Evolutionary conservation across 2,888 invertebrate species (phyloP), one percentile per base, ranked within the genome.

Genomic region (Thumatha senex): DNA sequence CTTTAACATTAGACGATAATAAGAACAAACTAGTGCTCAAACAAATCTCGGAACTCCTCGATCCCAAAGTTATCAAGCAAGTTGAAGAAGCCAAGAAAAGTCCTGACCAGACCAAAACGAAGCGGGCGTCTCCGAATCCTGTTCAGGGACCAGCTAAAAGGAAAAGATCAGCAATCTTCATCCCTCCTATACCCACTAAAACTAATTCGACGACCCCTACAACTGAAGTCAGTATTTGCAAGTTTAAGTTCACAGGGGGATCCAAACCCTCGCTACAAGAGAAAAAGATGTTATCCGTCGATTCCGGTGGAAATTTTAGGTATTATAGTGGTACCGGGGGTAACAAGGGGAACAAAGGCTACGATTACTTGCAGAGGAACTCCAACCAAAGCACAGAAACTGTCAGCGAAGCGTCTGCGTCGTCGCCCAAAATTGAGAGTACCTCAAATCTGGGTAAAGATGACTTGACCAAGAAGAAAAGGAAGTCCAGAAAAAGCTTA

Each of bases 171-270:
- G 96, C 96, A 0, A 96, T 96, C 61, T 96, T 96, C 72, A 96
- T 96, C 61, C 96, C 96, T 0, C 96, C 96, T 0, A 94, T 96
- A 80, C 96, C 96, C 0, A 90, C 95, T 3, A 96, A 95, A 69
- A 93, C 86, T 55, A 95, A 94, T 66, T 93, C 94, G 7, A 93
- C 94, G 2, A 96, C 95, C 67, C 96, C 96, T 0, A 95, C 96
- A 0, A 95, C 96, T 0, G 96, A 96, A 82, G 97, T 96, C 38
- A 96, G 96, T 80, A 98, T 98, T 74, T 98, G 98, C 80, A 98
- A 98, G 82, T 98, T 98, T 76, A 98, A 98, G 79, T 97, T 98
- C 78, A 97, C 97, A 0, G 97, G 97, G 0, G 98, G 98, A 0
- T 96, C 97, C 0, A 96, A 97, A 62, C 98, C 98, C 0, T 95